Percentiles rank a stretch among this genome's conserved stretches.
Conservation (phyloP, 2,797 vertebrate species). For the Leptatherina wallacei region DNA sequence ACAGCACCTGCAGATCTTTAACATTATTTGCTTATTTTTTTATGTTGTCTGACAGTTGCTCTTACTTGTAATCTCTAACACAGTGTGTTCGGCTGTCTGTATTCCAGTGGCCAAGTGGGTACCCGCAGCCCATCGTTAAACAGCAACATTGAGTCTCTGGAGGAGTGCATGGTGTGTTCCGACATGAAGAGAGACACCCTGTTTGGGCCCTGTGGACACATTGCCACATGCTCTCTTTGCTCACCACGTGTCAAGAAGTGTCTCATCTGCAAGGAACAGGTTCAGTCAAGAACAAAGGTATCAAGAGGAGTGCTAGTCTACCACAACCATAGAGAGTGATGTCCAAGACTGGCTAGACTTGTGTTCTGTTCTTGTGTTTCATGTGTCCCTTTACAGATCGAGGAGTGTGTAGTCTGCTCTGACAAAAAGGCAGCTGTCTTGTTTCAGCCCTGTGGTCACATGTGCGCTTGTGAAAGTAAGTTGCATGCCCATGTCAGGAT, state of each 20-base stretch:
- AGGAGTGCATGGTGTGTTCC: constrained; percentile 99
- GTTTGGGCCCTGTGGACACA: constrained; percentile 97
- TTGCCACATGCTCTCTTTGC: constrained; percentile 97
- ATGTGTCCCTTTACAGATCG: constrained; percentile 84
- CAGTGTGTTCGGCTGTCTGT: constrained; percentile 27
- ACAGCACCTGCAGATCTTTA: too few species aligned
- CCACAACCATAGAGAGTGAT: neutral
- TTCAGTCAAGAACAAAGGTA: constrained; percentile 99
- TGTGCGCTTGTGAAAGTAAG: constrained; percentile 99
- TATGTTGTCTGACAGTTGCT: neutral
- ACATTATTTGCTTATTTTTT: neutral
- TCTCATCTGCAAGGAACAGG: constrained; percentile 99
- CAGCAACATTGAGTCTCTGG: constrained; percentile 96
- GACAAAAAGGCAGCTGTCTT: constrained; percentile 99
- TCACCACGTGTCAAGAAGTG: constrained; percentile 99
- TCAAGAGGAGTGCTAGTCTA: neutral
- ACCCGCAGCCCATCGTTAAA: constrained; percentile 96
- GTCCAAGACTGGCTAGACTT: neutral
- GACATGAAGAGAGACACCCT: constrained; percentile 99
- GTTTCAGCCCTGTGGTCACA: constrained; percentile 98
- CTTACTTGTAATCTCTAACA: constrained; percentile 5
- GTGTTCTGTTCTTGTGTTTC: neutral
- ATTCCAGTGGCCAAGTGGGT: constrained; percentile 92
- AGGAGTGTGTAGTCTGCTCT: constrained; percentile 99
- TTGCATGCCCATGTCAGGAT: constrained; percentile 46